Base-by-base conservation (phyloP, 1,140 invertebrate genomes). In the Daktulosphaira vitifoliae region DNA sequence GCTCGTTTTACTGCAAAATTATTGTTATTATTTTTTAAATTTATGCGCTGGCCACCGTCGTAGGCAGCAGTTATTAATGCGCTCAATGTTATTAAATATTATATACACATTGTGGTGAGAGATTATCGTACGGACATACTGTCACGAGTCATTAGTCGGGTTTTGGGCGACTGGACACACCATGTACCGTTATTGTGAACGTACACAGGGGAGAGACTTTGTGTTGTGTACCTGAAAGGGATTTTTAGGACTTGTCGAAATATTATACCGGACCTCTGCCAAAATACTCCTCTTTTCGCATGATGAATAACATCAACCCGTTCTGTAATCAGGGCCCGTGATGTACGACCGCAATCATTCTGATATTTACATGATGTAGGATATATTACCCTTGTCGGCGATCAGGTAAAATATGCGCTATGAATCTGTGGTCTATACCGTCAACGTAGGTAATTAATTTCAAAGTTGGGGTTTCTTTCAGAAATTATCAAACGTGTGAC, bases 161-260 rank as follows among this genome's bases (percentile, higher is more conserved):
- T 62, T 62, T 62, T 33, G 56, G 56, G 54, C 20, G 54, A 59
- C 54, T 9, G 54, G 37, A 11, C 5, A 42, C 52, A 42, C 52
- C n/a, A 16, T 42, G 2, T n/a, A 54, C 29, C 29, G 29, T 6
- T 2, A 0, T 37, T 13, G 37, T n/a, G 52, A 33, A 33, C 13
- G 9, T 22, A 8, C 7, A 16, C 7, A 15, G 8, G n/a, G 3
- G 39, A 11, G 39, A 16, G 39, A 42, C n/a, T 11, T 3, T n/a
- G 39, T 42, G n/a, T 16, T 33, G 29, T 33, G 11, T 33, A 62
- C 56, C 56, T 62, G 56, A 62, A 48, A 48, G 42, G 56, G 56
- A 62, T 62, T 62, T 62, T 38, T 33, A 39, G 56, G 56, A 62
- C 56, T 48, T 62, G 56, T 62, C 56, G 56, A 62, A 62, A 62